Evolutionary conservation across 2,888 invertebrate species (phyloP), one percentile per base, ranked within the genome.

Genomic region (Nesidiocoris tenuis): DNA sequence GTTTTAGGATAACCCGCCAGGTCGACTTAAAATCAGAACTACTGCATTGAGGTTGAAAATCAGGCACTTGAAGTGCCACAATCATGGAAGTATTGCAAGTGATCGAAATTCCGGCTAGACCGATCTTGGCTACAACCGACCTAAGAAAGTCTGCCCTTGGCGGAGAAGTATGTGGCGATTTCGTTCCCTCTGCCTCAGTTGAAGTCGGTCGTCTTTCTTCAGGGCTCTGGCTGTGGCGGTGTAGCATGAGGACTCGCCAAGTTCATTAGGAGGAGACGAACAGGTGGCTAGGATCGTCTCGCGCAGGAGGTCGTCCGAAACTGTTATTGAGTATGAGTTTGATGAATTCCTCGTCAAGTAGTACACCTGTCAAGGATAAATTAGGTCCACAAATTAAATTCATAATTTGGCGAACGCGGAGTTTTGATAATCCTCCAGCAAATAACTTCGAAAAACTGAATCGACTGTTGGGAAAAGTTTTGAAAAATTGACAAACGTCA

Each of bases 141-240:
- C 80, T 7, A 80, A 68, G 70, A 78, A 80, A 2, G 80, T 79
- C 39, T 79, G 76, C 22, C 79, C 79, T 39, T 76, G 77, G 17
- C 79, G 71, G 63, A 79, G 77, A 19, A 78, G 39, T 55, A 80
- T 77, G 57, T 78, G 78, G 12, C 78, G 72, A 71, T 80, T 78
- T 1, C 77, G 74, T 61, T 79, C 79, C 54, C 78, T 68, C 67
- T 79, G 80, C 9, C 74, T 77, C 18, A 80, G 61, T 22, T 77
- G 80, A 5, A 80, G 55, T 3, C 61, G 56, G 66, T 80, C 80
- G 9, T 77, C 78, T 19, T 77, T 74, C 25, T 63, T 61, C 22
- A 80, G 59, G 16, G 76, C 66, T 18, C 78, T 74, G 1, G 79
- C 78, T 0, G 78, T 68, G 16, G 78, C 78, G 9, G 79, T 79